These are phyloP conservation scores for Pelusios castaneus DNA, from an alignment of 2,113 vertebrate species.

Conservation along the genomic window DNA sequence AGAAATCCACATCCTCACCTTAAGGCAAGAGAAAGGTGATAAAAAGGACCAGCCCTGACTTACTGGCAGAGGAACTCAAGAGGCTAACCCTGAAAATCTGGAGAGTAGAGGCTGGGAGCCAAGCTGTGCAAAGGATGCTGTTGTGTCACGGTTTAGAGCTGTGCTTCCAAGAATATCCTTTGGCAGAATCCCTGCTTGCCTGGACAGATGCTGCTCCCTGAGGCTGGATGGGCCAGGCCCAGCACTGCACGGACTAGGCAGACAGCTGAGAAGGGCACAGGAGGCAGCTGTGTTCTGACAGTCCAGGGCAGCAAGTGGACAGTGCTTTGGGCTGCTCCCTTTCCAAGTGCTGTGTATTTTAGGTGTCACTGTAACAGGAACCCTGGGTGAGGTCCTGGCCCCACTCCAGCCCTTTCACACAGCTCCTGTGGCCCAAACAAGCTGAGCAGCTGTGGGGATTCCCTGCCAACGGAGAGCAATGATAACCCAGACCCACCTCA, in stretches of 20 bases:
- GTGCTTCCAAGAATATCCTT: background rate
- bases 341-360: background rate
- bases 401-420: rapidly evolving
- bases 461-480: rapidly evolving
- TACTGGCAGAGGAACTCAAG: rapidly evolving
- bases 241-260: background rate
- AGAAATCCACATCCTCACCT: background rate
- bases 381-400: background rate
- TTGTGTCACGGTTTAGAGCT: rapidly evolving
- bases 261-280: background rate
- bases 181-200: background rate
- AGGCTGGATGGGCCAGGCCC: no score
- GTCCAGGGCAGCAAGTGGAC: background rate
- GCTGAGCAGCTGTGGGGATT: background rate
- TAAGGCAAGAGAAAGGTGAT: background rate
- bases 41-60: background rate
- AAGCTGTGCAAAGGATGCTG: background rate
- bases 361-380: background rate
- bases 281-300: background rate
- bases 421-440: rapidly evolving
- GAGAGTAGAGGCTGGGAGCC: background rate
- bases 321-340: background rate
- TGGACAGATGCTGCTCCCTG: no score
- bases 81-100: background rate
- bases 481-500: background rate